Base-by-base conservation (phyloP, 2,113 vertebrate genomes). In the Catharus bicknelli region DNA sequence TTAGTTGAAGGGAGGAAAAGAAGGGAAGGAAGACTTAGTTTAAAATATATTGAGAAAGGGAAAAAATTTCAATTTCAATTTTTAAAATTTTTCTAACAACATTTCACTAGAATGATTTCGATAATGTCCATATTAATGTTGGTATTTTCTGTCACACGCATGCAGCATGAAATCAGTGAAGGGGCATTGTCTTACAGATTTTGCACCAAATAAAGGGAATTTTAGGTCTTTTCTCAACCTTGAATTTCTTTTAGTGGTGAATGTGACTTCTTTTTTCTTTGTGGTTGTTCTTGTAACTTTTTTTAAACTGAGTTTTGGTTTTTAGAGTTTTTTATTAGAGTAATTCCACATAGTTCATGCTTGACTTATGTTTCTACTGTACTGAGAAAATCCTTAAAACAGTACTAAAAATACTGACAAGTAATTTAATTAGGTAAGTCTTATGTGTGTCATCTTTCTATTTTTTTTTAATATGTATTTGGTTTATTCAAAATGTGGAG, bases 1-100 rank as follows among this genome's bases (percentile, higher is more conserved):
- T 50, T 40, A n/a, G 6, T 8, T 25, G 2, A n/a, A 45, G 7
- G 2, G 7, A 45, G 4, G 8, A 6, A 73, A 25, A 4, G 42
- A n/a, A 25, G 25, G 13, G 29, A 36, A 53, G 7, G 15, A 81
- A 63, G 3, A 14, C 11, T 36, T 38, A 36, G 9, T 26, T 59
- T 64, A 25, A 92, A 87, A 27, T 26, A 22, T 22, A 29, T 11
- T 53, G 4, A 7, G 7, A 23, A 62, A 27, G 2, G 3, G 7
- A 76, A 72, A 15, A 74, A 61, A 30, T 54, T 89, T 67, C 9
- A 62, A 48, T 19, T 14, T 23, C 38, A 38, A 38, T 38, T 38
- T 38, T 10, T 10, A 38, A 38, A 38, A 19, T 73, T 58, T 14
- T 86, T 75, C 68, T 42, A 47, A 38, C 15, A 43, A 32, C 5